A percentile compares a stretch with the other conserved stretches of the same genome.
Evolutionary conservation across 2,113 vertebrate genomes (phyloP).

Genomic region (Pterocles burchelli): DNA sequence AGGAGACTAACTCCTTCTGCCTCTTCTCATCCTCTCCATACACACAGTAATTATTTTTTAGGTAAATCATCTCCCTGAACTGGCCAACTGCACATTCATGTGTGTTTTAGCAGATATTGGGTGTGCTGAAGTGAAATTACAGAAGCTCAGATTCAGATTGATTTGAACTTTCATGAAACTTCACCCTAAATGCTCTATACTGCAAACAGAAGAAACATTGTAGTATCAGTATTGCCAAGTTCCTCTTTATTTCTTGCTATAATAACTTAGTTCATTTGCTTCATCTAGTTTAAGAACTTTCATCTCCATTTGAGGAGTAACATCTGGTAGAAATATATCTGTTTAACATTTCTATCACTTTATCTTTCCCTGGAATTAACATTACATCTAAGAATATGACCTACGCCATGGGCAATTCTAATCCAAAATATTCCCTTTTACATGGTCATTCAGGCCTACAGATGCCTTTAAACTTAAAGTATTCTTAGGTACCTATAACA

Average conservation of each 20-base stretch:
- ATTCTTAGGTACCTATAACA: not conserved
- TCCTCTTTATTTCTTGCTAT: not conserved
- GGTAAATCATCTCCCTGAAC: not conserved
- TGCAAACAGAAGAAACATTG: not conserved
- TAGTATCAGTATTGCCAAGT: not conserved
- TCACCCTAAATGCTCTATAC: not conserved
- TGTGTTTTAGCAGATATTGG: fast-evolving
- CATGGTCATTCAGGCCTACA: not conserved
- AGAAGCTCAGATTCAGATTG: not conserved
- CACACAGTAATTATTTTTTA: not conserved
- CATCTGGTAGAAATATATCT: not conserved
- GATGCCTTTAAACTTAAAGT: not conserved
- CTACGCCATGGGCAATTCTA: not conserved
- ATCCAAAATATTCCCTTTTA: not conserved
- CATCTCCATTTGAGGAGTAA: not conserved
- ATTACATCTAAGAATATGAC: not conserved
- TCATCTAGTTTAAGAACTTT: not conserved
- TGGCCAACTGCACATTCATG: not conserved
- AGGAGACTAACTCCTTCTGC: not conserved
- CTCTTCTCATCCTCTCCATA: not conserved
- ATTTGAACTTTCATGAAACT: not conserved
- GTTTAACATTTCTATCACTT: not conserved
- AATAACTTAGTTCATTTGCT: not conserved
- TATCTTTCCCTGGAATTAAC: not conserved
- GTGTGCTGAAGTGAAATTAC: not conserved